phyloP scores from a whole-genome alignment of 2,888 invertebrate species.

The Papilio gigon region DNA sequence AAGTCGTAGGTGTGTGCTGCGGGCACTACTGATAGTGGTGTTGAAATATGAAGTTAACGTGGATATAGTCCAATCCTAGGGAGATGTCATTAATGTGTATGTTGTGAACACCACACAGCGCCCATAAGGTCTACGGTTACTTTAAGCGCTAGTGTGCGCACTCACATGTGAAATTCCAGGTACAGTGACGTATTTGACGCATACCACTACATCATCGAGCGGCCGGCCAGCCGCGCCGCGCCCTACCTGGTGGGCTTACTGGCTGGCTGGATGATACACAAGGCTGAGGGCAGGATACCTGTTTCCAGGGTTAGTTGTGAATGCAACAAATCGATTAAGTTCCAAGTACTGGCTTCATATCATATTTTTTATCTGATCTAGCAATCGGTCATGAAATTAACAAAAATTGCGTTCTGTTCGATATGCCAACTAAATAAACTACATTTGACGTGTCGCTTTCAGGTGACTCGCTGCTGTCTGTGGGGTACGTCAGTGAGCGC shows the following conservation, averaged over 20 bases:
- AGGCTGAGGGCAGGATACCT: conserved; percentile 79
- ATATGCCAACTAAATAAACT: neutral
- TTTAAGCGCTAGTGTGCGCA: neutral
- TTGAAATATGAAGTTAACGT: no score
- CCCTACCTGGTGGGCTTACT: conserved; percentile 89
- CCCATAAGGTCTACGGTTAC: no score
- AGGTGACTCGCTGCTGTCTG: conserved; percentile 43
- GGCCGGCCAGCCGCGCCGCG: conserved; percentile 88
- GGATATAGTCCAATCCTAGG: no score
- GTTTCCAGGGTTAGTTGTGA: conserved; percentile 61
- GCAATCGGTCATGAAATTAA: no score
- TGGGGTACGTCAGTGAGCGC: conserved; percentile 57
- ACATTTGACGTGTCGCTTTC: neutral
- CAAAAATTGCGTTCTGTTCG: neutral
- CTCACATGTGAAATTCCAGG: conserved; percentile 48
- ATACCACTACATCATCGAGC: conserved; percentile 85
- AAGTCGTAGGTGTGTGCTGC: neutral
- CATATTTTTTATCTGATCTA: no score
- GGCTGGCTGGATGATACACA: conserved; percentile 87
- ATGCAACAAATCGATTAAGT: conserved; percentile 30
- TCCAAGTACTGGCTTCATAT: no score
- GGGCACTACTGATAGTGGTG: no score
- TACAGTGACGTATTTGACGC: conserved; percentile 54
- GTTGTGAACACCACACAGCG: no score
- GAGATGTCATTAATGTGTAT: no score